A percentile compares a stretch with the other conserved stretches of the same genome.
Conservation (phyloP, 2,797 vertebrate genomes). For the Halcyon chelicuti region DNA sequence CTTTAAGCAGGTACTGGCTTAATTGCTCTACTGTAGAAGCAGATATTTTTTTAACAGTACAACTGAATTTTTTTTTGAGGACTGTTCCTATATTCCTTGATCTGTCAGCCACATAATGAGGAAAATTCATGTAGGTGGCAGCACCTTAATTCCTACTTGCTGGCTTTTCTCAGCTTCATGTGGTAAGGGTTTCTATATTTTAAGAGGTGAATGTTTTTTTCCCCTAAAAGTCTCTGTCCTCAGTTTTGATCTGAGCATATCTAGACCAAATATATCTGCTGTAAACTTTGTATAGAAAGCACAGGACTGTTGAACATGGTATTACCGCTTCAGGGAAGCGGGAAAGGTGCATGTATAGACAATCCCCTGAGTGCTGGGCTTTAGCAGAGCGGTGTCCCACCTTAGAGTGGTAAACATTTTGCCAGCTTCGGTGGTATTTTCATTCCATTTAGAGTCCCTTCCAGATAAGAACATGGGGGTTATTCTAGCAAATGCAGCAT, state of each 20-base stretch:
- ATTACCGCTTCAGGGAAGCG: neutral
- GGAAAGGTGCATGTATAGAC: neutral
- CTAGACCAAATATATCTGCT: neutral
- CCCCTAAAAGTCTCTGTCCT: neutral
- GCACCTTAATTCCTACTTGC: neutral
- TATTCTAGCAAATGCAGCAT: neutral
- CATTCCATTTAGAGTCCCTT: neutral
- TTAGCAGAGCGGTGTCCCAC: neutral
- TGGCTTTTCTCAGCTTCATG: neutral
- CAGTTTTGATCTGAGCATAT: neutral
- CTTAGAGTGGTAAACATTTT: neutral
- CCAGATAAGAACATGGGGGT: neutral
- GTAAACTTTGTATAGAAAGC: neutral
- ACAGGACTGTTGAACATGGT: neutral
- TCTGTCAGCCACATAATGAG: neutral
- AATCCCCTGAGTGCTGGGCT: neutral
- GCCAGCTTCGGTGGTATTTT: neutral
- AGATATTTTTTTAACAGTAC: neutral
- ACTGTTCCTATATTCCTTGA: neutral
- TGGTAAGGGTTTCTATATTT: neutral
- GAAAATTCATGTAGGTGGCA: neutral
- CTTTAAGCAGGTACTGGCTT: constrained; percentile 91
- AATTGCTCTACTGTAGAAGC: neutral
- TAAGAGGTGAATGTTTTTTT: neutral
- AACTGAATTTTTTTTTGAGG: neutral